Base-by-base conservation (phyloP, 2,797 vertebrate genomes). In the Melanotaenia nigrans region DNA sequence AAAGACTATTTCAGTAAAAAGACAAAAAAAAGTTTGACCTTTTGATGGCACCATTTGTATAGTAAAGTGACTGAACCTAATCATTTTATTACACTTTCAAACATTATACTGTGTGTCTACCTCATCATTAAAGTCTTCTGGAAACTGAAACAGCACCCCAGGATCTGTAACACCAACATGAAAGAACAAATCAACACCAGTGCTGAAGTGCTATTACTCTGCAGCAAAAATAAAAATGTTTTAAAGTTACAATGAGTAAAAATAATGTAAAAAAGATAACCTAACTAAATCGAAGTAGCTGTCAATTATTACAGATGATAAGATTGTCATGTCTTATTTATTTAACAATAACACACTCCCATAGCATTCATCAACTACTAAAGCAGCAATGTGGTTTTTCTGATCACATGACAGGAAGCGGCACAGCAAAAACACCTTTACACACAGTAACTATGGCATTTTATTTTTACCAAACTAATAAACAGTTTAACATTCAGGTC, bases 91-190 rank as follows among this genome's bases (percentile, higher is more conserved):
- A 59, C 18, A 56, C 58, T 13, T 5, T 32, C 22, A 61, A 54
- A 72, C 36, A 40, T 16, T 20, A 18, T 3, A 30, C 4, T 3
- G 1, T 62, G n/a, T 25, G 10, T 42, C 7, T 93, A 97, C 96
- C 96, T 96, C 95, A 83, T 96, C 95, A 64, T 70, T 90, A 85
- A 96, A 96, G 82, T 96, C 94, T 24, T 93, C 94, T 68, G 96
- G 96, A 75, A 95, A 97, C 72, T 96, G 95, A 72, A 95, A 90
- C 66, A 92, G 79, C 30, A 97, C 82, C 14, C 60, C 89, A 59
- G 96, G 96, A 86, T 96, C 96, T 97, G 86, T 1, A 75, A 49
- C 33, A 69, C 66, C 11, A 65, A 59, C 75, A 68, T 24, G 22
- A 63, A 54, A 28, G 3, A 67, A 63, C 1, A 0, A 61, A 67